Evolutionary conservation across 1,140 invertebrate genomes (phyloP), one percentile per base, ranked within the genome.

Genomic region (Lanistes nyassanus): DNA sequence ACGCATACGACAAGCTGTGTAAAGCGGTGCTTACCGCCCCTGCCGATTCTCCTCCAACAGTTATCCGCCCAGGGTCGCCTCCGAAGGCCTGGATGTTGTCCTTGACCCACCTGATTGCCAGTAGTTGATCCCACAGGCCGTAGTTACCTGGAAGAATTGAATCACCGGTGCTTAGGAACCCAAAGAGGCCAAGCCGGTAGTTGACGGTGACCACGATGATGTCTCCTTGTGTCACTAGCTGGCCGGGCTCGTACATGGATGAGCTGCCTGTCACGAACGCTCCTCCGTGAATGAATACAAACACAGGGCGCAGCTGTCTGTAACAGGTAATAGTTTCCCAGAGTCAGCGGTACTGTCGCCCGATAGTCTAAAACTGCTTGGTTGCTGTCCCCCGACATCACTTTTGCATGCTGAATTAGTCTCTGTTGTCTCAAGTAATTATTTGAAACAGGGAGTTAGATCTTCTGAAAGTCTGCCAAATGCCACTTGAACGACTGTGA

Each of bases 31-130:
- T 80, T 9, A 75, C 78, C 5, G 73, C 76, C 21, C 85, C 84
- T 9, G 92, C 91, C 0, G 91, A 91, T 86, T 94, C 92, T 2
- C 94, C 94, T 68, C 94, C 89, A 2, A 95, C 84, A 0, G 94
- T 95, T 0, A 95, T 90, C 51, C 91, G 89, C 19, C 91, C 87
- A 0, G 92, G 90, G 88, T 95, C 90, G 1, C 92, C 92, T 2
- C 92, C 92, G 76, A 93, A 93, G 3, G 85, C 79, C 1, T 78
- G 74, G 39, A 93, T 92, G 76, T 89, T 89, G 26, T 85, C 75
- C 69, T 78, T 74, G 31, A 89, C 81, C 88, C 88, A 89, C 72
- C 82, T 71, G 9, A 89, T 69, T n/a, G 87, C 84, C 69, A 81
- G 60, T 21, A 55, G 67, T 79, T 85, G 85, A 79, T 90, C 89